These are phyloP conservation scores for Spheniscus mendiculus DNA, from an alignment of 2,113 vertebrate species.

Conservation along the genomic window DNA sequence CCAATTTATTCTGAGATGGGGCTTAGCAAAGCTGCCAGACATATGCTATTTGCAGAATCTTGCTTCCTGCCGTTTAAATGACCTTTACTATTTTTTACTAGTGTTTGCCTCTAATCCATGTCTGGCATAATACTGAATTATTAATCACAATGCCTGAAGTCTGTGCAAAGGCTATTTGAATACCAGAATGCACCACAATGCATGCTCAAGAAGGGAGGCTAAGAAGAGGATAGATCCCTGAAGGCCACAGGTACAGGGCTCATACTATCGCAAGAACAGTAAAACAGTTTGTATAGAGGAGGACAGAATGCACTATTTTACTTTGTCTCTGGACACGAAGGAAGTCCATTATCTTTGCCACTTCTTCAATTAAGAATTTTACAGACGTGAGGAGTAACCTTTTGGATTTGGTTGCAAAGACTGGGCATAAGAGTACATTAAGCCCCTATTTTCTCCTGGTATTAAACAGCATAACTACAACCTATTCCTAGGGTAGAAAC, in stretches of 20 bases:
- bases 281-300: background rate
- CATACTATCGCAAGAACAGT: too few relatives aligned
- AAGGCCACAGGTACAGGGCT: background rate
- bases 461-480: background rate
- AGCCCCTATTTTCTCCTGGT: background rate
- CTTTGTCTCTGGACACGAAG: background rate
- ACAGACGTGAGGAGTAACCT: background rate
- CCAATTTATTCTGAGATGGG: background rate
- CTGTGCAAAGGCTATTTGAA: background rate
- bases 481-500: background rate
- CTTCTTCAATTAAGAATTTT: accelerated
- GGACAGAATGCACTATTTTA: background rate
- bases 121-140: background rate
- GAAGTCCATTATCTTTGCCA: background rate
- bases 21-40: background rate
- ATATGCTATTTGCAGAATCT: background rate
- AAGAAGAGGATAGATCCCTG: background rate
- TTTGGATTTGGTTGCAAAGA: background rate
- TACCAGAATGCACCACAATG: background rate
- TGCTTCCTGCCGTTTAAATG: background rate
- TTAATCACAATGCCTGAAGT: background rate
- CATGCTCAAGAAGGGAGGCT: background rate
- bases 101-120: background rate
- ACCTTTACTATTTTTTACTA: background rate
- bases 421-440: accelerated